phyloP scores from a whole-genome alignment of 2,113 vertebrate species.

The Bettongia penicillata region DNA sequence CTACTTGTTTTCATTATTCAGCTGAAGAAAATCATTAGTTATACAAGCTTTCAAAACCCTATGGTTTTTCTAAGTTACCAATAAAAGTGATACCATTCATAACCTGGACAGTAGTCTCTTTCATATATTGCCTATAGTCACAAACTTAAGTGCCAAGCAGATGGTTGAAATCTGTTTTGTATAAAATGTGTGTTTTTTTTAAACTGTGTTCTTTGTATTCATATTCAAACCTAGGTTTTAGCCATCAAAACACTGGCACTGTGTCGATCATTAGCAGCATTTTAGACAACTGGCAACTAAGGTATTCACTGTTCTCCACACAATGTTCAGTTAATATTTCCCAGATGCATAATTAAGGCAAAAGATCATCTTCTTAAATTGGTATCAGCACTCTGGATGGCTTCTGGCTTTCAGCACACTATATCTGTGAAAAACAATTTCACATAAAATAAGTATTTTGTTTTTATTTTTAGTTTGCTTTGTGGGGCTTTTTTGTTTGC shows the following conservation, averaged over 20 bases:
- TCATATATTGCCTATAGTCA: slow-evolving; percentile 83
- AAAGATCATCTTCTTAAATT: slow-evolving; percentile 85
- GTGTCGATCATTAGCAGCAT: slow-evolving; percentile 83
- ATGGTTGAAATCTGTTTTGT: slow-evolving; percentile 88
- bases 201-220: slow-evolving; percentile 86
- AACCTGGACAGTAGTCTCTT: slow-evolving; percentile 86
- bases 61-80: slow-evolving; percentile 82
- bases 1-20: slow-evolving; percentile 78
- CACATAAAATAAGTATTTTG: slow-evolving; percentile 70
- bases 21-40: slow-evolving; percentile 78
- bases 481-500: not conserved
- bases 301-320: slow-evolving; percentile 85
- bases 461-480: slow-evolving; percentile 28
- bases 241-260: slow-evolving; percentile 86
- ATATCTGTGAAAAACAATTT: slow-evolving; percentile 78
- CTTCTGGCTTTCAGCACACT: slow-evolving; percentile 80
- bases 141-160: slow-evolving; percentile 86
- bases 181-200: slow-evolving; percentile 80
- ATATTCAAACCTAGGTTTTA: slow-evolving; percentile 84
- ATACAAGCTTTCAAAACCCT: slow-evolving; percentile 74
- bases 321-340: slow-evolving; percentile 86
- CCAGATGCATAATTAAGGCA: slow-evolving; percentile 86
- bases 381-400: slow-evolving; percentile 79
- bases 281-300: slow-evolving; percentile 86
- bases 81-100: slow-evolving; percentile 84